Evolutionary conservation across 2,888 invertebrate genomes (phyloP), one percentile per base, ranked within the genome.

Genomic region (Therioaphis trifolii): DNA sequence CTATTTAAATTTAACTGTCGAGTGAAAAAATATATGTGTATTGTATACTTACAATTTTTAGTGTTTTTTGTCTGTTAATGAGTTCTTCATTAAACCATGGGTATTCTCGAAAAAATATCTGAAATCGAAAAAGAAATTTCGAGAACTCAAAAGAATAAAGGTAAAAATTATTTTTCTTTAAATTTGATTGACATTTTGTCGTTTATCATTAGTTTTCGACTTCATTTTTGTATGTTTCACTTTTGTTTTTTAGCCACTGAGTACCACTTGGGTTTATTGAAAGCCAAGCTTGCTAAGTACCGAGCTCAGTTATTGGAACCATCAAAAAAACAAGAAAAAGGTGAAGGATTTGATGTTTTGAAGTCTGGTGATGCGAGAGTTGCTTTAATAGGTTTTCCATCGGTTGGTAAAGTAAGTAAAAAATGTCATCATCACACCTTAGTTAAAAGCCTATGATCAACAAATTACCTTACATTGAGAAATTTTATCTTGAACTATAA

Each of bases 301-400:
- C 92, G 98, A 52, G 95, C 97, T 1, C 98, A 99, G 88, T 89
- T 99, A 63, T 89, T 99, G 84, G 99, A 99, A 88, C 99, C 99
- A 0, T 91, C 95, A 0, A 96, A 97, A 87, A 99, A 99, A 89
- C 91, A 94, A 7, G 97, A 96, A 86, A 98, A 98, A 89, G 97
- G 97, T 29, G 96, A 96, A 89, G 99, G 99, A 0, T 99, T 99
- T 90, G 99, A 99, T 93, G 99, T 99, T 14, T 92, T 99, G 87
- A 99, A 99, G 89, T 98, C 98, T 87, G 99, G 99, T 72, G 99
- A 99, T 93, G 99, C 99, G 12, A 91, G 99, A 88, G 97, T 98
- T 18, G 98, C 98, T 11, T 91, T 99, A 7, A 99, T 99, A 87
- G 99, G 99, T 58, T 99, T 99, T 89, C 99, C 99, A 11, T 99